Evolutionary conservation across 2,113 vertebrate genomes (phyloP).

Genomic region (Epinephelus fuscoguttatus): DNA sequence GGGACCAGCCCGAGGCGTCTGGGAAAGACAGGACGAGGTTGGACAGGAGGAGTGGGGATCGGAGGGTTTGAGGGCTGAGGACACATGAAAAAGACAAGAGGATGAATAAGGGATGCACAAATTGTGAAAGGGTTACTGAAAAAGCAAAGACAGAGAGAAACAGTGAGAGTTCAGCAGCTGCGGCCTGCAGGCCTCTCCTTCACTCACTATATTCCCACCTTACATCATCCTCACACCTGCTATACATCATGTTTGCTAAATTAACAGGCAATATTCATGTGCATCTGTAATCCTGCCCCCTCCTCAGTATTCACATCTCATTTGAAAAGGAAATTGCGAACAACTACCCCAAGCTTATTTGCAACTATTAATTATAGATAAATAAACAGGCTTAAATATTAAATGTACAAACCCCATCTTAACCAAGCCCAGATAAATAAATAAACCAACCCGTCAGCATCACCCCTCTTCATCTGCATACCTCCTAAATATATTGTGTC

Average conservation of each 20-base stretch:
- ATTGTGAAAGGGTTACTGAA: neutral
- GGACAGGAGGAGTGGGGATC: slow-evolving; percentile 30
- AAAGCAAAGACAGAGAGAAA: neutral
- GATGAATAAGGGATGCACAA: neutral
- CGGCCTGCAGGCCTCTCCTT: slow-evolving; percentile 13
- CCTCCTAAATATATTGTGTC: too few relatives aligned
- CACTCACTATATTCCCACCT: too few relatives aligned
- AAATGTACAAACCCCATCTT: too few relatives aligned
- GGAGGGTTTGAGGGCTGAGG: slow-evolving; percentile 1
- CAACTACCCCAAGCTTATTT: too few relatives aligned
- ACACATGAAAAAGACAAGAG: neutral
- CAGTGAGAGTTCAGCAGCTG: neutral
- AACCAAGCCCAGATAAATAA: too few relatives aligned
- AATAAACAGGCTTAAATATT: too few relatives aligned
- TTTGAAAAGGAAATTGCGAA: too few relatives aligned
- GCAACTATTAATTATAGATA: too few relatives aligned
- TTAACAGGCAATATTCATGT: neutral
- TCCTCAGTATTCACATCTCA: too few relatives aligned
- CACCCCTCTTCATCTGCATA: too few relatives aligned
- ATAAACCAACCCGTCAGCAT: too few relatives aligned
- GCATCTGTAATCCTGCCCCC: neutral
- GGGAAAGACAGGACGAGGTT: slow-evolving; percentile 29
- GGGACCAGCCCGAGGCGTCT: slow-evolving; percentile 60
- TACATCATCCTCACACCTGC: neutral
- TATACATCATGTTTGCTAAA: slow-evolving; percentile 17